A percentile compares a stretch with the other conserved stretches of the same genome.
These are phyloP conservation scores for Araneus ventricosus DNA, from an alignment of 1,140 invertebrate species.

Conservation along the genomic window DNA sequence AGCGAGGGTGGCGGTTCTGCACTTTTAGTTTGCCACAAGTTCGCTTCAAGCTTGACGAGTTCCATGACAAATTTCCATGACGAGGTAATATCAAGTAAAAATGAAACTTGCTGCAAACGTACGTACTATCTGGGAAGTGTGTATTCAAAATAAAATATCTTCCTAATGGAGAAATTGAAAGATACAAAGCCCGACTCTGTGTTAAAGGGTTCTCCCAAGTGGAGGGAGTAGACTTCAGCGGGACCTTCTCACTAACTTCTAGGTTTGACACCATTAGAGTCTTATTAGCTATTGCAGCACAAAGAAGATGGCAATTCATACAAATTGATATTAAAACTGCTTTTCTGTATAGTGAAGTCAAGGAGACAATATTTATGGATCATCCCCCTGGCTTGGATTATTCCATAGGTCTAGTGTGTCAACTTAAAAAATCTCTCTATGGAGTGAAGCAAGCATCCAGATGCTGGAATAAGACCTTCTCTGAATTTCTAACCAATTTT, in stretches of 20 bases:
- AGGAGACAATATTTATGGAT: too few relatives aligned
- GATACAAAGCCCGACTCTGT: constrained; percentile 26
- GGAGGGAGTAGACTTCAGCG: constrained; percentile 32
- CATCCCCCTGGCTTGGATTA: neutral
- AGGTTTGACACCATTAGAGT: neutral
- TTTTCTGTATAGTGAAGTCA: constrained; percentile 57
- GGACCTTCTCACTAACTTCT: neutral
- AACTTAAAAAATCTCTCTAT: constrained; percentile 50
- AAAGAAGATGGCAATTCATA: constrained; percentile 66
- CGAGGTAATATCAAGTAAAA: too few relatives aligned
- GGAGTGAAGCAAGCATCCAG: constrained; percentile 52
- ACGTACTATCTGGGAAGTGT: too few relatives aligned
- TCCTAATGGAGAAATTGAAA: constrained; percentile 29
- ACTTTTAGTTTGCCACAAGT: too few relatives aligned
- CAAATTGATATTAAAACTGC: constrained; percentile 49
- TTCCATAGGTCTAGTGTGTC: constrained; percentile 3
- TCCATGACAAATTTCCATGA: too few relatives aligned
- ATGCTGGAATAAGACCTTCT: constrained; percentile 59
- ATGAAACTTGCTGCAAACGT: too few relatives aligned
- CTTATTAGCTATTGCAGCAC: constrained; percentile 64
- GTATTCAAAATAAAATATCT: constrained; percentile 62
- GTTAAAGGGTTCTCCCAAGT: constrained; percentile 48
- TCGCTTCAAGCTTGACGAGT: too few relatives aligned
- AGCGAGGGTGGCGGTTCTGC: too few relatives aligned
- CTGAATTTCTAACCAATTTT: neutral